Conservation (phyloP, 2,888 invertebrate species). For the Panzeria rudis region DNA sequence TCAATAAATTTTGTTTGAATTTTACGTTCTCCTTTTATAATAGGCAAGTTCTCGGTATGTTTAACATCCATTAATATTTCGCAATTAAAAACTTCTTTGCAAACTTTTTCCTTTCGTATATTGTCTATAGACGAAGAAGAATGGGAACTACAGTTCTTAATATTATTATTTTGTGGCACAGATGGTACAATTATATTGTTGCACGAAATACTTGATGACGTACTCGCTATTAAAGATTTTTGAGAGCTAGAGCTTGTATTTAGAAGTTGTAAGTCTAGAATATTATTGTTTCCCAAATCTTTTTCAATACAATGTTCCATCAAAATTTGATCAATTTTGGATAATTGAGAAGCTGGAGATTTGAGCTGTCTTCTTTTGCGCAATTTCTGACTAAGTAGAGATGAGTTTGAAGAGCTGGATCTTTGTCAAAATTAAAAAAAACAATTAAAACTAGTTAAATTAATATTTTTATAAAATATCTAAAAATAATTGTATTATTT, state of each 20-base stretch:
- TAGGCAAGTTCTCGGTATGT: conserved; percentile 56
- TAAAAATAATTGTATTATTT: background rate
- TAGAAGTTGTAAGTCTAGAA: conserved; percentile 70
- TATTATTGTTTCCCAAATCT: conserved; percentile 67
- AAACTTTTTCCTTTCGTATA: conserved; percentile 30
- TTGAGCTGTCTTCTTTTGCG: conserved; percentile 67
- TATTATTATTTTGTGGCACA: conserved; percentile 37
- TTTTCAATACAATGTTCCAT: conserved; percentile 68
- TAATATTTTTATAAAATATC: background rate
- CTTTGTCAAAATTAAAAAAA: conserved; percentile 4
- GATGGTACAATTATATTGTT: conserved; percentile 39
- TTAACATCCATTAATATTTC: conserved; percentile 55
- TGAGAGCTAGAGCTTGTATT: conserved; percentile 63
- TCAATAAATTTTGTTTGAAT: conserved; percentile 74
- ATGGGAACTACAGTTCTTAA: background rate
- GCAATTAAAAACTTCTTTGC: conserved; percentile 49
- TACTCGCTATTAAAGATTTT: conserved; percentile 28
- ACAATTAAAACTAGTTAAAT: background rate
- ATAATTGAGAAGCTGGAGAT: conserved; percentile 71
- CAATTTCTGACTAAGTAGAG: conserved; percentile 20
- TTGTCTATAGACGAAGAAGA: conserved; percentile 39
- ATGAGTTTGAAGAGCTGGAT: conserved; percentile 38
- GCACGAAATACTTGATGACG: conserved; percentile 21
- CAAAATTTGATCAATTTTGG: conserved; percentile 73
- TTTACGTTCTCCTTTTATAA: conserved; percentile 69